Evolutionary conservation across 2,797 vertebrate species (phyloP).

Genomic region (Gobionotothen gibberifrons): DNA sequence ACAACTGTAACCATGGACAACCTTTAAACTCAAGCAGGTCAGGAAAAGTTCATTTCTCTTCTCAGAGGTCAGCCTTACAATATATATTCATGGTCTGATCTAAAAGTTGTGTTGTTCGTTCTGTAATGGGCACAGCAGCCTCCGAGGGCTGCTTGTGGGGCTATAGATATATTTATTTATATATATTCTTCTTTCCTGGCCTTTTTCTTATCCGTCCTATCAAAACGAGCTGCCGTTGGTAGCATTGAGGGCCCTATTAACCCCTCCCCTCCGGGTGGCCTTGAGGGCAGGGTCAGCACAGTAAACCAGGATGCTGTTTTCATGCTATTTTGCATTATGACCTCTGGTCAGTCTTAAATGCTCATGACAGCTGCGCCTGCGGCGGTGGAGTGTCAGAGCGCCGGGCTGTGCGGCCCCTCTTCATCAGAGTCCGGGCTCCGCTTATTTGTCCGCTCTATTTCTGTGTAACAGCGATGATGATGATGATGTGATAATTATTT

Average conservation of each 20-base stretch:
- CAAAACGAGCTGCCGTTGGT: constrained; percentile 22
- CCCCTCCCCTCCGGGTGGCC: constrained; percentile 34
- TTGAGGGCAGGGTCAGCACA: constrained; percentile 36
- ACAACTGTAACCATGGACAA: not conserved
- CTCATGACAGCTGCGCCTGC: constrained; percentile 16
- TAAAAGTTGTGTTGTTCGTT: not conserved
- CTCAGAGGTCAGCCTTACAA: not conserved
- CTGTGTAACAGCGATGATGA: not conserved
- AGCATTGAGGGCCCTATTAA: constrained; percentile 31
- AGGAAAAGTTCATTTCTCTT: not conserved
- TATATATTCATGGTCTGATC: not conserved
- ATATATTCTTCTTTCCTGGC: not conserved
- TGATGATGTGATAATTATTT: not conserved
- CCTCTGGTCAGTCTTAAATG: constrained; percentile 35
- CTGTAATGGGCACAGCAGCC: not conserved
- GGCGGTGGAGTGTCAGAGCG: not conserved
- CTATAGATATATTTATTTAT: not conserved
- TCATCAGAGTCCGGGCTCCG: constrained; percentile 13
- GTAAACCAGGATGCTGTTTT: constrained; percentile 45
- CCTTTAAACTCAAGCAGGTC: not conserved
- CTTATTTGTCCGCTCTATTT: not conserved
- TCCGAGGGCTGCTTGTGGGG: not conserved
- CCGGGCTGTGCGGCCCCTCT: not conserved
- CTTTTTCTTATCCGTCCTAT: no score
- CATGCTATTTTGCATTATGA: constrained; percentile 36